A percentile compares a stretch with the other conserved stretches of the same genome.
Evolutionary conservation across 2,888 invertebrate species (phyloP).

Genomic region (Tinea pellionella): DNA sequence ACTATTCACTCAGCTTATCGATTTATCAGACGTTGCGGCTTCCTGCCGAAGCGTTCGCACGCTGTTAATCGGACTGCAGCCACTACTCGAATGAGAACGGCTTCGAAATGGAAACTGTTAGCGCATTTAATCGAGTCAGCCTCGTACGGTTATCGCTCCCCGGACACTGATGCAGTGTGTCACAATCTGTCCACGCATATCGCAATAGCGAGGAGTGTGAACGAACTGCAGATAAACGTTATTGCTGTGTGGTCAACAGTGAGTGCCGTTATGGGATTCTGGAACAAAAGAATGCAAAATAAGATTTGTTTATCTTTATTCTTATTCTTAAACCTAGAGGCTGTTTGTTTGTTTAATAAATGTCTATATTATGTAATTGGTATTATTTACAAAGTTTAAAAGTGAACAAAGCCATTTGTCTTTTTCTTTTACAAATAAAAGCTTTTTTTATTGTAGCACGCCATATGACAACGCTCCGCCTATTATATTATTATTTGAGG

Average conservation of each 20-base stretch:
- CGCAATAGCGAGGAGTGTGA: constrained; percentile 23
- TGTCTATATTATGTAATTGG: no score
- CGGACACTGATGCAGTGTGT: constrained; percentile 33
- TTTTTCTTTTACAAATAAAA: no score
- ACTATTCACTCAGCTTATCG: constrained; percentile 32
- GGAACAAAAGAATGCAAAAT: background rate
- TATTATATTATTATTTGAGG: no score
- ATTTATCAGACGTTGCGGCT: constrained; percentile 23
- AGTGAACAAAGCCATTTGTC: no score
- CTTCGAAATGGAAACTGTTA: constrained; percentile 44
- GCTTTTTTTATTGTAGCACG: no score
- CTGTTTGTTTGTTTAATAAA: no score
- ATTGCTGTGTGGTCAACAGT: background rate
- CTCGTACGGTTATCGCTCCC: constrained; percentile 44
- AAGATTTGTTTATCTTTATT: no score
- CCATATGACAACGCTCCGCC: no score
- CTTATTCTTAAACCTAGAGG: no score
- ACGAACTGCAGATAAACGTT: constrained; percentile 14
- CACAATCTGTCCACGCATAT: constrained; percentile 36
- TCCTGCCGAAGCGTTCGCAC: constrained; percentile 21
- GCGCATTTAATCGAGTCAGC: constrained; percentile 27
- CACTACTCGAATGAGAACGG: constrained; percentile 27
- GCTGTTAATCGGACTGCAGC: background rate
- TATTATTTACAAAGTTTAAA: no score
- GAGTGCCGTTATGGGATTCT: background rate